Evolutionary conservation across 2,888 invertebrate genomes (phyloP), one percentile per base, ranked within the genome.

Genomic region (Drosophila acutilabella): DNA sequence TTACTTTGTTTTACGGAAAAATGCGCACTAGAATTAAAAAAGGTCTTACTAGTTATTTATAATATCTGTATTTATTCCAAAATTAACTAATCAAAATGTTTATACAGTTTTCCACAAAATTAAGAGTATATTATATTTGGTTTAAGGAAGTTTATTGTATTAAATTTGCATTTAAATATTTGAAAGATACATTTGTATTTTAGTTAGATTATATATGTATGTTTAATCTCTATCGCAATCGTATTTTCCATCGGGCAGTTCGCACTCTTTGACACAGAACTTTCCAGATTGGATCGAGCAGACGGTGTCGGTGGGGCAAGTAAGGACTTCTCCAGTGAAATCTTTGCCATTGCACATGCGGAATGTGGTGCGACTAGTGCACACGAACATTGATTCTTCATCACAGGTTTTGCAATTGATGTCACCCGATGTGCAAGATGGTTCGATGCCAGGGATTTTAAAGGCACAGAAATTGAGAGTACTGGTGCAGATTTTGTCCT

Each of bases 291-390:
- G 44, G 6, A 82, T 79, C 2, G 88, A 71, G 54, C 90, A 90
- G 4, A 70, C 26, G 10, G 60, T 66, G 18, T 57, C 71, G 0
- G n/a, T 11, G 2, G 84, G 87, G 30, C 90, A 91, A 0, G 33
- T 30, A 4, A 48, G n/a, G 5, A 13, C 13, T 0, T 42, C 10
- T 1, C 54, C 54, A 0, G 56, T 62, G 4, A 62, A 14, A 1
- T 10, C 33, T 1, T 5, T 30, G 14, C 73, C 77, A n/a, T 79
- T 7, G 61, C 90, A 90, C 72, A 69, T 64, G 4, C 64, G 79
- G 54, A 81, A 90, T 6, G 83, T 84, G 26, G 74, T 88, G 51
- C 78, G 77, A 47, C 89, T 89, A 42, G 86, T 89, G 67, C 90
- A 90, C 30, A 83, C 71, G 60, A 90, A 90, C 16, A 81, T 16